These are phyloP conservation scores for Cephus runcator DNA, from an alignment of 2,888 invertebrate genomes.

Conservation along the genomic window DNA sequence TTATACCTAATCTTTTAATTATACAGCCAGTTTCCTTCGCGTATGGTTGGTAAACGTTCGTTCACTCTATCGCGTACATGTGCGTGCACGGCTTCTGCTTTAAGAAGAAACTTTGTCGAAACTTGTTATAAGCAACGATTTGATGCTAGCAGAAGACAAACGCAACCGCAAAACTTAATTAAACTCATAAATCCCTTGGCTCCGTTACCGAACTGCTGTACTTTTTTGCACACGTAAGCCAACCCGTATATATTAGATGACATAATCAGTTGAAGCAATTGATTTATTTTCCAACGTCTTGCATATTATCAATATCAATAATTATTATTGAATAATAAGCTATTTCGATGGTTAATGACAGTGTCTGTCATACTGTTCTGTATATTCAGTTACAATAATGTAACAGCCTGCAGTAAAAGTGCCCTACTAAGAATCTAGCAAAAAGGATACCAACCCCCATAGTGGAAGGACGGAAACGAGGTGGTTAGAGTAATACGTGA, in stretches of 20 bases:
- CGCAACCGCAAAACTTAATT: constrained; percentile 62
- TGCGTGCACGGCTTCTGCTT: background rate
- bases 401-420: background rate
- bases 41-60: background rate
- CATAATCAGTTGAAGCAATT: background rate
- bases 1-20: background rate
- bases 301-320: background rate
- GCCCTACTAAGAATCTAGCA: background rate
- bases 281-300: background rate
- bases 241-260: background rate
- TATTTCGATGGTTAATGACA: background rate
- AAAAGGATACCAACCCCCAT: background rate
- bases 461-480: background rate
- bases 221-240: background rate
- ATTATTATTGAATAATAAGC: background rate
- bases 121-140: constrained; percentile 48
- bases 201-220: constrained; percentile 4
- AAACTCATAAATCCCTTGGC: constrained; percentile 60
- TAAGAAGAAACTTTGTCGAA: constrained; percentile 21
- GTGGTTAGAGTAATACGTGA: constrained; percentile 4
- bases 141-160: constrained; percentile 54
- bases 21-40: background rate
- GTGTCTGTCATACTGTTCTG: background rate
- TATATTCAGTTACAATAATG: background rate
- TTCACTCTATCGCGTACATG: background rate